These are phyloP conservation scores for Tachina fera DNA, from an alignment of 2,888 invertebrate genomes.

Conservation along the genomic window DNA sequence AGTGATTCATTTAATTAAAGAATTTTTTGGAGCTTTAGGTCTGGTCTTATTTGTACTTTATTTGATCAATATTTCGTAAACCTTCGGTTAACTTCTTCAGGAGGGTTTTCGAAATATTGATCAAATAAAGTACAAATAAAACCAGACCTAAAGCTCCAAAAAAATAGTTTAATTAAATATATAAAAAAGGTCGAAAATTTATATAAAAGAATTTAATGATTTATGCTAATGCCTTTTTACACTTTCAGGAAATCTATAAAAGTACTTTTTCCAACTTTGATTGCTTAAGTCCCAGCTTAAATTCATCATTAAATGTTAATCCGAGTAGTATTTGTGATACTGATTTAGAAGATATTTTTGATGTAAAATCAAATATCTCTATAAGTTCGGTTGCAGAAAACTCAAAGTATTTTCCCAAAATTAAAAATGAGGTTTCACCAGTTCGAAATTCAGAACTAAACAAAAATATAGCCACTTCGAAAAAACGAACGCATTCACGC, in stretches of 20 bases:
- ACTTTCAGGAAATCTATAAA: slow-evolving; percentile 1
- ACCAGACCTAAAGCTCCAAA: too few relatives aligned
- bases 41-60: too few relatives aligned
- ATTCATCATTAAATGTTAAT: slow-evolving; percentile 43
- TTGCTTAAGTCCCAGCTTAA: slow-evolving; percentile 10
- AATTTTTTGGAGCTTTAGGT: too few relatives aligned
- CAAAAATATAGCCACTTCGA: neutral
- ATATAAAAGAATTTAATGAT: too few relatives aligned
- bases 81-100: too few relatives aligned
- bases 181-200: too few relatives aligned
- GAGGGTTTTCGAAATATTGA: too few relatives aligned
- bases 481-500: neutral
- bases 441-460: neutral
- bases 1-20: too few relatives aligned
- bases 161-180: too few relatives aligned
- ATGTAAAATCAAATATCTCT: neutral
- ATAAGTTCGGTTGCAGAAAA: neutral
- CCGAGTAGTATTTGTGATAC: neutral
- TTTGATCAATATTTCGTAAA: too few relatives aligned
- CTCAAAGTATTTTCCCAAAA: slow-evolving; percentile 18
- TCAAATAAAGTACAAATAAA: too few relatives aligned
- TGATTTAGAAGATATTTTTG: neutral
- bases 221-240: neutral
- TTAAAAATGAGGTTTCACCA: neutral
- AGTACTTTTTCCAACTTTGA: neutral